Base-by-base conservation (phyloP, 2,113 vertebrate genomes). In the Mus spicilegus region DNA sequence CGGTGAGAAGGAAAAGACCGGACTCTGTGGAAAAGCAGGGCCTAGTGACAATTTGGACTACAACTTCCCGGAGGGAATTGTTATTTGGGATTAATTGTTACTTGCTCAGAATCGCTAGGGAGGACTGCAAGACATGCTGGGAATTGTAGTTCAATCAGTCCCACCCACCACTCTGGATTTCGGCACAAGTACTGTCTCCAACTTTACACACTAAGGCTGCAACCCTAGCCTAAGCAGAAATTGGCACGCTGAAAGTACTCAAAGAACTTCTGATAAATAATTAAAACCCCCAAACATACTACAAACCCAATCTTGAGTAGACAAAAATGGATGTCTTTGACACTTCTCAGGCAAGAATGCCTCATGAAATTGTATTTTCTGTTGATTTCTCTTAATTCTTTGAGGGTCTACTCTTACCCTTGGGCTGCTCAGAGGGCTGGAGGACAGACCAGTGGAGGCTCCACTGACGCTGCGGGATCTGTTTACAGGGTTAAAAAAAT, bases 381-480 rank as follows among this genome's bases (percentile, higher is more conserved):
- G 54, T 56, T 49, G 51, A 17, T 54, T 51, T 56, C 42, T 90
- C 56, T 76, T 33, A 73, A 30, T 56, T 51, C 54, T 42, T 22
- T 13, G 42, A 77, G 56, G 42, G 42, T 39, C 49, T 20, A 54
- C 76, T 36, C 99, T 99, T 98, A 99, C 99, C 99, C 99, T 98
- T 80, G 99, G 99, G 98, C 99, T 99, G 98, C 99, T 99, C 94
- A 99, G 99, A 56, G 99, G 99, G 94, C 99, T 99, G 97, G 99
- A 99, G 56, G 99, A 99, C 56, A 99, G 99, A 54, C 99, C 99
- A 0, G 99, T 99, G 26, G 99, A 99, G 2, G 99, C 99, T 92
- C 99, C 99, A 36, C 99, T 99, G 95, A 99, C 99, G 10, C 99
- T 99, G 51, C 99, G 99, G 96, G 99, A 99, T 98, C 99, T 99